Base-by-base conservation (phyloP, 64 coral and sea anemone genomes). In the Stichodactyla mertensii region DNA sequence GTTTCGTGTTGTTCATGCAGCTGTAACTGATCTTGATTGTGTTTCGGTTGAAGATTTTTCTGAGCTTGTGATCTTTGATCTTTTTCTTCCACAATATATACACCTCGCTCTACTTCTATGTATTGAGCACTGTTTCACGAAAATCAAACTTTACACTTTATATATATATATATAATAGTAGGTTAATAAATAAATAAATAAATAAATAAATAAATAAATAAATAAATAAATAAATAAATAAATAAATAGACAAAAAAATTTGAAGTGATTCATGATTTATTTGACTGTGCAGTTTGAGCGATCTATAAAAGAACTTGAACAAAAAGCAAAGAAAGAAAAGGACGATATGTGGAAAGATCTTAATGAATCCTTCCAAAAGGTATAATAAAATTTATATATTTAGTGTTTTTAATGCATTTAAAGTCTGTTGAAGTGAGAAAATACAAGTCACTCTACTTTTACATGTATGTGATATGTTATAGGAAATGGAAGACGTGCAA, bases 311-410 rank as follows among this genome's bases (percentile, higher is more conserved):
- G 90, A 93, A 87, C 88, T 92, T 7, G 87, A 97, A 80, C 87
- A 84, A 54, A 87, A 71, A 57, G 84, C 87, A 11, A 87, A 85
- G 36, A 83, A 89, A 15, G 94, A 97, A 77, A 97, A 97, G 84
- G 92, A 93, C 27, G 83, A 85, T 8, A 45, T 97, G 19, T 93
- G 94, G 94, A 93, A 93, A 28, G 94, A 97, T 11, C 51, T 97
- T 58, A 93, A 90, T 11, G 85, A 90, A 22, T 92, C 87, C 70
- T 97, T 97, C 85, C 91, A 93, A 79, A 92, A 97, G 92, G 94
- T 93, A 88, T 22, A 24, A 74, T 10, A 10, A 12, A 7, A 16
- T 74, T 31, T 19, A 31, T 0, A 26, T 31, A 74, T 74, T 74
- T 31, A 4, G 69, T 28, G 4, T 26, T 1, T 10, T 27, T 27